phyloP scores from a whole-genome alignment of 1,140 invertebrate genomes.

The Ptiloglossa arizonensis region DNA sequence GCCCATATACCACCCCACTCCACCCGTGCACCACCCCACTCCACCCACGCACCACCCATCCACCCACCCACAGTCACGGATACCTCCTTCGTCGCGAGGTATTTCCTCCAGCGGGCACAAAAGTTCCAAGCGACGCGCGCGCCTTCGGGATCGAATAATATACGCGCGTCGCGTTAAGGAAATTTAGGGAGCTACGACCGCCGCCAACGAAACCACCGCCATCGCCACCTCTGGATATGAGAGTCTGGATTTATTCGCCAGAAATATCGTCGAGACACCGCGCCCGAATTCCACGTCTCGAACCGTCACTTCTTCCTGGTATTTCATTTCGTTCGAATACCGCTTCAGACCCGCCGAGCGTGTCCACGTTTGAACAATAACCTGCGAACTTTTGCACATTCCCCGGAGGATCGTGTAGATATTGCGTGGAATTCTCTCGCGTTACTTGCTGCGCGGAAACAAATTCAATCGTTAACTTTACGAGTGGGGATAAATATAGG shows the following conservation, averaged over 20 bases:
- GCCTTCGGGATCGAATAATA: constrained; percentile 62
- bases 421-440: no score
- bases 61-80: not conserved
- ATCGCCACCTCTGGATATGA: constrained; percentile 70
- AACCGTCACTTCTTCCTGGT: not conserved
- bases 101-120: constrained; percentile 40
- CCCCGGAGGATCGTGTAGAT: no score
- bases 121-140: constrained; percentile 43
- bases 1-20: no score
- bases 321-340: not conserved
- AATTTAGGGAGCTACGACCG: constrained; percentile 66
- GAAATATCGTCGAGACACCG: constrained; percentile 64
- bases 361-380: not conserved
- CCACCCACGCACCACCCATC: no score
- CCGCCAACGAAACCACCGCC: constrained; percentile 26
- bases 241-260: constrained; percentile 71
- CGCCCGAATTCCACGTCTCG: not conserved
- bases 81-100: constrained; percentile 3
- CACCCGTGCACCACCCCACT: no score
- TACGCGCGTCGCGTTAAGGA: constrained; percentile 72
- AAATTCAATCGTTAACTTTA: no score
- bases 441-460: no score
- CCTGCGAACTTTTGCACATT: not conserved
- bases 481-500: no score
- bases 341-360: not conserved